A percentile compares a stretch with the other conserved stretches of the same genome.
phyloP scores from a whole-genome alignment of 2,888 invertebrate genomes.

The Nomada lathburiana region DNA sequence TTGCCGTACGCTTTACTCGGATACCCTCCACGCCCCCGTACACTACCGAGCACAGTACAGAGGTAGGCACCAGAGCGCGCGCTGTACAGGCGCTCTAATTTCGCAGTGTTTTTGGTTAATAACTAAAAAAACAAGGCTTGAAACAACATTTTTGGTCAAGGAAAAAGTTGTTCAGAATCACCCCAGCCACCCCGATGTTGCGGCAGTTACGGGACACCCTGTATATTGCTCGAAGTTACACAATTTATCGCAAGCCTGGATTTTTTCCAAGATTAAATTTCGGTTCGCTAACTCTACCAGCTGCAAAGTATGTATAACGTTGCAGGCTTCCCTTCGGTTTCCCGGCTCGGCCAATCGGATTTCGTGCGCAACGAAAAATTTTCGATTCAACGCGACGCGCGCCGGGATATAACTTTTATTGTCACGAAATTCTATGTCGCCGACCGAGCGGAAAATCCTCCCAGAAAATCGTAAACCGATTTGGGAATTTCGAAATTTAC shows the following conservation, averaged over 20 bases:
- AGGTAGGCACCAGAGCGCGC: no score
- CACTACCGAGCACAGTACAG: no score
- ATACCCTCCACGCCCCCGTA: no score
- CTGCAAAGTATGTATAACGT: neutral
- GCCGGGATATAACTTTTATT: conserved; percentile 2
- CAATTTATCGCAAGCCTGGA: neutral
- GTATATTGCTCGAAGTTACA: conserved; percentile 6
- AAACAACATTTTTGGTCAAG: no score
- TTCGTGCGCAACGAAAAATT: neutral
- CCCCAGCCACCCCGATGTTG: no score
- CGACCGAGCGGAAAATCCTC: neutral
- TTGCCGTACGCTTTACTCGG: no score
- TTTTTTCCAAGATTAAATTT: conserved; percentile 18
- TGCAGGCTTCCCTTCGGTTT: neutral
- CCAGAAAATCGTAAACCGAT: neutral
- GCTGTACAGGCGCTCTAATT: no score
- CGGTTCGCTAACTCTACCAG: conserved; percentile 16
- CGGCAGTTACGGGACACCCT: no score
- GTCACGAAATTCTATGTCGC: neutral
- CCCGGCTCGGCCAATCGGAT: neutral
- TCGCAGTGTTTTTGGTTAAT: no score
- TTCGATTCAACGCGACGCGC: neutral
- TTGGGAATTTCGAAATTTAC: neutral
- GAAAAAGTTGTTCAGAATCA: no score
- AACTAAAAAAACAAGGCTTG: no score